Percentiles rank a stretch among this genome's conserved stretches.
These are phyloP conservation scores for Rousettus leschenaultii DNA, from an alignment of 2,113 vertebrate species.

Conservation along the genomic window DNA sequence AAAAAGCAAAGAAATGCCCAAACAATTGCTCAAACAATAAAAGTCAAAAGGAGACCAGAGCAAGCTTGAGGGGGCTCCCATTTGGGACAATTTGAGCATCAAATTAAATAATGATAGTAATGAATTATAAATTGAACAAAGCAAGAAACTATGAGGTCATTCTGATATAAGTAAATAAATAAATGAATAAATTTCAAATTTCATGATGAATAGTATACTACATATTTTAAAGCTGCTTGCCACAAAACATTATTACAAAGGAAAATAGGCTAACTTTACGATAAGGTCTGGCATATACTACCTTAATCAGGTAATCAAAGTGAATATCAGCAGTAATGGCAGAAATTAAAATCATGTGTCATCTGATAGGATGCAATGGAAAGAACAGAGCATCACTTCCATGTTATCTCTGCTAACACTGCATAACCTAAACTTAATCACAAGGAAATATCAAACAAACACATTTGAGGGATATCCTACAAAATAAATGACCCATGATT, in stretches of 20 bases:
- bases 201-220: not conserved
- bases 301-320: not conserved
- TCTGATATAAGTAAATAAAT: not conserved
- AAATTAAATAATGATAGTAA: not conserved
- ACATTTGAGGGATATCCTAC: not conserved
- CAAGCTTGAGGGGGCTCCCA: not conserved
- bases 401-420: not conserved
- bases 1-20: not conserved
- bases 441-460: not conserved
- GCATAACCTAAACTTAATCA: not conserved
- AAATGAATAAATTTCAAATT: not conserved
- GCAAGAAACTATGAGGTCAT: not conserved
- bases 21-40: not conserved
- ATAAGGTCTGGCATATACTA: not conserved
- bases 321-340: not conserved
- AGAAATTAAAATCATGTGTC: not conserved
- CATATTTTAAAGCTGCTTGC: not conserved
- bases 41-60: not conserved
- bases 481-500: not conserved
- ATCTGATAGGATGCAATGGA: not conserved
- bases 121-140: not conserved
- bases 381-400: not conserved
- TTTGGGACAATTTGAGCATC: not conserved
- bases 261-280: not conserved
- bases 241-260: constrained; percentile 16